These are phyloP conservation scores for Ypsolopha scabrella DNA, from an alignment of 2,888 invertebrate genomes.

Conservation along the genomic window DNA sequence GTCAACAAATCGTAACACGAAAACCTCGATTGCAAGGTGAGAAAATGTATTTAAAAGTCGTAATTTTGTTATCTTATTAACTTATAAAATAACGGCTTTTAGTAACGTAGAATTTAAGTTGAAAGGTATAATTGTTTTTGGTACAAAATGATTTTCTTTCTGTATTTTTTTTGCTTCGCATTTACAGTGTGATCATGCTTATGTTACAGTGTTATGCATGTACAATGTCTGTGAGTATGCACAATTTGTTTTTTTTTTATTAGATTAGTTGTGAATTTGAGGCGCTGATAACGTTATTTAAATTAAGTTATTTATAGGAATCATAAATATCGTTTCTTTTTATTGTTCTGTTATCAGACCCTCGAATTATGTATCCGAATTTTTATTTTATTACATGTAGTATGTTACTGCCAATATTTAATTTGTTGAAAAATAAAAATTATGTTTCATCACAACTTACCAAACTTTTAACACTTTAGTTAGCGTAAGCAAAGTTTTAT, in stretches of 20 bases:
- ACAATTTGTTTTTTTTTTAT: conserved; percentile 52
- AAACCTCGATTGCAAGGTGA: conserved; percentile 29
- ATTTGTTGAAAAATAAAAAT: background rate
- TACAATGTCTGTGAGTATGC: conserved; percentile 65
- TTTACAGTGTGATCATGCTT: conserved; percentile 66
- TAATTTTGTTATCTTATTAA: conserved; percentile 41
- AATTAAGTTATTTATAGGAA: background rate
- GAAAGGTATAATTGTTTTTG: conserved; percentile 21
- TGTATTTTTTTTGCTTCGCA: conserved; percentile 59
- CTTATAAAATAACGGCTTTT: conserved; percentile 47
- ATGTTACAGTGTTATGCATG: conserved; percentile 66
- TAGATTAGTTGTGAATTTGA: conserved; percentile 37
- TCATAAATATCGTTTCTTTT: conserved; percentile 5
- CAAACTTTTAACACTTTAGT: conserved; percentile 46
- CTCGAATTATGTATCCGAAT: conserved; percentile 24
- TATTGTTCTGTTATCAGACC: conserved; percentile 29
- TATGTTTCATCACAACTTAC: conserved; percentile 19
- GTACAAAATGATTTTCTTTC: conserved; percentile 56
- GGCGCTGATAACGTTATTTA: conserved; percentile 37
- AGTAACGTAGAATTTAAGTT: background rate
- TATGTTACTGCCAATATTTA: conserved; percentile 5
- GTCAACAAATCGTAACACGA: conserved; percentile 16
- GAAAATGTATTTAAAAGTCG: conserved; percentile 25
- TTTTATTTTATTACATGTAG: conserved; percentile 12
- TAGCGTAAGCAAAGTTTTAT: conserved; percentile 27